Evolutionary conservation across 2,113 vertebrate genomes (phyloP).

Genomic region (Corydoras maculifer): DNA sequence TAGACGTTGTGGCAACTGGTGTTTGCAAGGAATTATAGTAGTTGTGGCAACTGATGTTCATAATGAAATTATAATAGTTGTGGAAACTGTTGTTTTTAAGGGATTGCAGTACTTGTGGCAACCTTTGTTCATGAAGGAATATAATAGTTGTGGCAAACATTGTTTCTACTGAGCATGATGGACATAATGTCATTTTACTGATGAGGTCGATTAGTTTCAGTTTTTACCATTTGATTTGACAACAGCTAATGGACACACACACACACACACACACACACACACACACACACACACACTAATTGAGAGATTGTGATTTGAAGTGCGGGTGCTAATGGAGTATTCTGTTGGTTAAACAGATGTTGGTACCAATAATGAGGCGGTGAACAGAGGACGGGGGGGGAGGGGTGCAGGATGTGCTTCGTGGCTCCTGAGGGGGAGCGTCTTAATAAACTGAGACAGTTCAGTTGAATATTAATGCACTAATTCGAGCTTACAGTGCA

Average conservation of each 20-base stretch:
- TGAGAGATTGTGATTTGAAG: background rate
- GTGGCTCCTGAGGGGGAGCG: background rate
- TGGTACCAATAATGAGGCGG: constrained; percentile 7
- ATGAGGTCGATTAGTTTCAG: no score
- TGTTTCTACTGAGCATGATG: no score
- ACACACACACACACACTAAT: background rate
- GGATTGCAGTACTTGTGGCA: no score
- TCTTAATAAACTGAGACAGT: background rate
- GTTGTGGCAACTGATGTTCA: no score
- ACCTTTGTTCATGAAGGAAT: no score
- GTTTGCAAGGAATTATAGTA: no score
- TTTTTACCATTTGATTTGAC: background rate
- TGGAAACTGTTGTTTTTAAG: no score
- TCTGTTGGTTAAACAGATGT: background rate
- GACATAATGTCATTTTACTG: no score
- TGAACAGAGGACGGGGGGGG: constrained; percentile 9
- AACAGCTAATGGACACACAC: no score
- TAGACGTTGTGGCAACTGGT: no score
- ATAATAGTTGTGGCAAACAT: no score
- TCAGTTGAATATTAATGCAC: constrained; percentile 26
- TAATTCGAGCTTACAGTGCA: constrained; percentile 9
- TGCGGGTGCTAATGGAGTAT: background rate
- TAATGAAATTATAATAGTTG: no score
- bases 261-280: background rate
- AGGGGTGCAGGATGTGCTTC: constrained; percentile 9